Base-by-base conservation (phyloP, 2,797 vertebrate species). In the Ctenopoma multispine region DNA sequence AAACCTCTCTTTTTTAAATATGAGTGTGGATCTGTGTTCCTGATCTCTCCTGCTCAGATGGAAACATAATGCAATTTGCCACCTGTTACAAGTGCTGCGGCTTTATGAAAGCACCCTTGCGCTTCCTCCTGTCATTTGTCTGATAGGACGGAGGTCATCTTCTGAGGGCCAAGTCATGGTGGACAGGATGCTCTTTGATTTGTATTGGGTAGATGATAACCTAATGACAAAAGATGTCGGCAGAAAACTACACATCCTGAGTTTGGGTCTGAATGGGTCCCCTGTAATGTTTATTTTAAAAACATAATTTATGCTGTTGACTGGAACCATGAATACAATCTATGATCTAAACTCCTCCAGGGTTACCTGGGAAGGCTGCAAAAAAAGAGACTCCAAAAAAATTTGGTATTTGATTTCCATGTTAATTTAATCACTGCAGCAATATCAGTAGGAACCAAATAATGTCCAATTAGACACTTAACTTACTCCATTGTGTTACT, bases 1-100 rank as follows among this genome's bases (percentile, higher is more conserved):
- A 89, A 93, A 88, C 87, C 88, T 84, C 84, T 81, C 83, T 89
- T 91, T 92, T 91, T 88, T 88, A 91, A 93, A 93, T 91, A 91
- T 85, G 90, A 91, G 83, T 79, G 83, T 90, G 84, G 86, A 90
- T 88, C 85, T 81, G 83, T 88, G 88, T 91, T 89, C 88, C 89
- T 89, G 87, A 91, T 89, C 89, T 84, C 84, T 79, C 86, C 87
- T 51, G 81, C 87, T 92, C 79, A 87, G 90, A 93, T 91, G 90
- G 91, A 90, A 86, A 83, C 83, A 64, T 93, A 94, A 94, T 92
- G 88, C 76, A 92, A 93, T 94, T 93, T 89, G 88, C 92, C 92
- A 93, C 92, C 91, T 93, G 92, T 93, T 94, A 93, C 90, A 92
- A 92, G 89, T 92, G 89, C 90, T 90, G 90, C 14, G 90, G 90